These are phyloP conservation scores for Macrophya annulata DNA, from an alignment of 2,888 invertebrate genomes.

Conservation along the genomic window DNA sequence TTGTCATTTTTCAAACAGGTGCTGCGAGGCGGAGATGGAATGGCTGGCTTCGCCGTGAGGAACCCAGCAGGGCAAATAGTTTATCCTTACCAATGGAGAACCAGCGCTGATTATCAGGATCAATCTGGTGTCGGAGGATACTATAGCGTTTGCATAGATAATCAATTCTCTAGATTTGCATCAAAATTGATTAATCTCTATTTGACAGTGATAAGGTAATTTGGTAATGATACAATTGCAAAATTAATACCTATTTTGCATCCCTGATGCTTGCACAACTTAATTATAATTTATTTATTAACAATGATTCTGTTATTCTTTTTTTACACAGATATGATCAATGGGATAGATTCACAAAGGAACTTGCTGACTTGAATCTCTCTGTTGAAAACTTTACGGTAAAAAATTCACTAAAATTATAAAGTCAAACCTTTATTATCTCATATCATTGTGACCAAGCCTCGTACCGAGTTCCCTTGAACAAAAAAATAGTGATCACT, in stretches of 20 bases:
- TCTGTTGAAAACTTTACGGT: constrained; percentile 96
- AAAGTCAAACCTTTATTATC: background rate
- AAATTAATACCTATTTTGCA: background rate
- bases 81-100: constrained; percentile 94
- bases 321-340: constrained; percentile 87
- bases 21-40: constrained; percentile 95
- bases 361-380: constrained; percentile 92
- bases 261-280: background rate
- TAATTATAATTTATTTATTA: background rate
- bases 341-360: constrained; percentile 96
- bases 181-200: constrained; percentile 94
- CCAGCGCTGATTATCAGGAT: constrained; percentile 95
- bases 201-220: constrained; percentile 90
- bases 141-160: constrained; percentile 95
- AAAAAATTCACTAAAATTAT: constrained; percentile 74
- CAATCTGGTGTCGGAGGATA: constrained; percentile 91
- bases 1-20: constrained; percentile 82
- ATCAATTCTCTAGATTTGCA: constrained; percentile 95
- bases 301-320: background rate
- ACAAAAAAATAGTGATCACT: background rate
- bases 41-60: constrained; percentile 95
- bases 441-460: background rate
- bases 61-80: constrained; percentile 93
- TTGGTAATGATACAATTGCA: background rate
- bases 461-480: background rate